A percentile compares a stretch with the other conserved stretches of the same genome.
Conservation (phyloP, 2,113 vertebrate genomes). For the Nymphicus hollandicus region DNA sequence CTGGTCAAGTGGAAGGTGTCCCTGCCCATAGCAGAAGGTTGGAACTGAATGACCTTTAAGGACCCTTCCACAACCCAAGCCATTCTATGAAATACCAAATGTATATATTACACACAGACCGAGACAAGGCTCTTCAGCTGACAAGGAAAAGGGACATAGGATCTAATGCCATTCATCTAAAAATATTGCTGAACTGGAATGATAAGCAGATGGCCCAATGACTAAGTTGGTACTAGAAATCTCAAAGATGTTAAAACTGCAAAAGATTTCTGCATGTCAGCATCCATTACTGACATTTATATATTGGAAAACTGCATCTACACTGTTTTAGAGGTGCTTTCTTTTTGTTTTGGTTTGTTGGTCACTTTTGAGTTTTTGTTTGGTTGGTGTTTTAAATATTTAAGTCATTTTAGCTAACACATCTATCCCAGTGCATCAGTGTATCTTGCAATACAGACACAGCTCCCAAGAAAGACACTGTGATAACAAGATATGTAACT, state of each 20-base stretch:
- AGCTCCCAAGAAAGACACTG: not conserved
- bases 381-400: not conserved
- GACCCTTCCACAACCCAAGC: not conserved
- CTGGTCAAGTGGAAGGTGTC: not conserved
- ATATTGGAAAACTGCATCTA: not conserved
- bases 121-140: fast-evolving
- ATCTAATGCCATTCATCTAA: not conserved
- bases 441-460: not conserved
- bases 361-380: not conserved
- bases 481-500: fast-evolving
- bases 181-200: not conserved
- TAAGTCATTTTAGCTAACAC: not conserved
- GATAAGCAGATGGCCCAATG: not conserved
- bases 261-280: not conserved
- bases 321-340: fast-evolving
- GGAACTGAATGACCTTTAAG: not conserved
- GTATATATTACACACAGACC: not conserved
- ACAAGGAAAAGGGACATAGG: not conserved
- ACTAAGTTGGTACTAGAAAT: not conserved
- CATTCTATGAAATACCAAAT: not conserved
- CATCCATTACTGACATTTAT: not conserved
- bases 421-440: not conserved
- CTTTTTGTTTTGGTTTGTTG: not conserved
- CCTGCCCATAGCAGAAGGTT: not conserved
- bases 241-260: not conserved